Conservation (phyloP, 2,888 invertebrate species). For the Notocelia uddmanniana region DNA sequence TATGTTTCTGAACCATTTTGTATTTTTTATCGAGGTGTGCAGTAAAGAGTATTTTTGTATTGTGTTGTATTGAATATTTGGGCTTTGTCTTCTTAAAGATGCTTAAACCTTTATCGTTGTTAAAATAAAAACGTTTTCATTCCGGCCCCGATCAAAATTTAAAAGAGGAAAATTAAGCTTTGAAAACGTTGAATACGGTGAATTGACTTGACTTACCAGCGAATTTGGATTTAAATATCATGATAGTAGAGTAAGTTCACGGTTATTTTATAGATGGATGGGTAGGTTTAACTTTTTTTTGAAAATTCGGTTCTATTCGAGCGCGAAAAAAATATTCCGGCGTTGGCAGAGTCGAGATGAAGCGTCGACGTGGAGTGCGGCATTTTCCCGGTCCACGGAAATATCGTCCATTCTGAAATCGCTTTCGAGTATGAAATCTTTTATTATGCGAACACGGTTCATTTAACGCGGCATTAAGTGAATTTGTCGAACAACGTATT, state of each 20-base stretch:
- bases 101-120: too few relatives aligned
- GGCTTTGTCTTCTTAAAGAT: neutral
- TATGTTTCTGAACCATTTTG: too few relatives aligned
- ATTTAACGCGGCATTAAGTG: slow-evolving; percentile 84
- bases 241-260: slow-evolving; percentile 56
- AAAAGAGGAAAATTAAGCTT: neutral
- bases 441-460: slow-evolving; percentile 84
- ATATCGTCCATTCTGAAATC: slow-evolving; percentile 80
- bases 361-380: slow-evolving; percentile 63
- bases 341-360: slow-evolving; percentile 62
- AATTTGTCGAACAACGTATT: slow-evolving; percentile 84
- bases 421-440: slow-evolving; percentile 82
- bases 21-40: too few relatives aligned
- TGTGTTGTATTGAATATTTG: neutral
- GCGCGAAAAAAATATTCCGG: slow-evolving; percentile 68
- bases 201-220: slow-evolving; percentile 51
- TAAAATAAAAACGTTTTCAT: neutral
- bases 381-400: slow-evolving; percentile 71
- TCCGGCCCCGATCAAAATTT: neutral
- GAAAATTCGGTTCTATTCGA: slow-evolving; percentile 60
- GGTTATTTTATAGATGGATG: slow-evolving; percentile 67
- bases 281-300: slow-evolving; percentile 61
- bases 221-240: slow-evolving; percentile 50
- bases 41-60: too few relatives aligned
- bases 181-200: neutral